These are phyloP conservation scores for Crepidodera aurea DNA, from an alignment of 2,888 invertebrate species.

Conservation along the genomic window DNA sequence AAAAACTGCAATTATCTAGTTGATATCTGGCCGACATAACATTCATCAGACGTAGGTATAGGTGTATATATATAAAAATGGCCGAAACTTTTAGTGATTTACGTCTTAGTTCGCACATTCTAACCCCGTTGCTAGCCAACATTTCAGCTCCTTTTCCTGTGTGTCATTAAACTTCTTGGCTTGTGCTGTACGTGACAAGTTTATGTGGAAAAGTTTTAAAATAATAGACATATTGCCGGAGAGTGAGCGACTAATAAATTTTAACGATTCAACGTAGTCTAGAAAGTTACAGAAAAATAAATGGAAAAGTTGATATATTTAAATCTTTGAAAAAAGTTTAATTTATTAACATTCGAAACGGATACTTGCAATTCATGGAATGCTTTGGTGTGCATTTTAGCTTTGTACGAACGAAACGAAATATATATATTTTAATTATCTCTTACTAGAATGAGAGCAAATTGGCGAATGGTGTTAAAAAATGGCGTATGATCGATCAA, in stretches of 20 bases:
- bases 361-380: too few species aligned
- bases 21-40: too few species aligned
- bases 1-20: too few species aligned
- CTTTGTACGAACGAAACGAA: too few species aligned
- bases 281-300: slow-evolving; percentile 13
- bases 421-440: too few species aligned
- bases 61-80: slow-evolving; percentile 10
- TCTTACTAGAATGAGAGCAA: too few species aligned
- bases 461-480: too few species aligned
- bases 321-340: neutral
- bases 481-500: too few species aligned
- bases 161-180: slow-evolving; percentile 22
- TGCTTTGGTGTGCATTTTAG: too few species aligned
- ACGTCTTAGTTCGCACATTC: slow-evolving; percentile 18
- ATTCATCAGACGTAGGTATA: neutral
- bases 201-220: slow-evolving; percentile 22
- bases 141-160: slow-evolving; percentile 13
- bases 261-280: slow-evolving; percentile 3
- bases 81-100: slow-evolving; percentile 8
- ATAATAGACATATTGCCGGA: slow-evolving; percentile 20
- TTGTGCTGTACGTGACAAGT: slow-evolving; percentile 20
- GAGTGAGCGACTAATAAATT: slow-evolving; percentile 18
- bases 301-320: slow-evolving; percentile 7
- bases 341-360: too few species aligned
- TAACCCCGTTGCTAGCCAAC: neutral